phyloP scores from a whole-genome alignment of 2,797 vertebrate genomes.

The Cyclopterus lumpus region DNA sequence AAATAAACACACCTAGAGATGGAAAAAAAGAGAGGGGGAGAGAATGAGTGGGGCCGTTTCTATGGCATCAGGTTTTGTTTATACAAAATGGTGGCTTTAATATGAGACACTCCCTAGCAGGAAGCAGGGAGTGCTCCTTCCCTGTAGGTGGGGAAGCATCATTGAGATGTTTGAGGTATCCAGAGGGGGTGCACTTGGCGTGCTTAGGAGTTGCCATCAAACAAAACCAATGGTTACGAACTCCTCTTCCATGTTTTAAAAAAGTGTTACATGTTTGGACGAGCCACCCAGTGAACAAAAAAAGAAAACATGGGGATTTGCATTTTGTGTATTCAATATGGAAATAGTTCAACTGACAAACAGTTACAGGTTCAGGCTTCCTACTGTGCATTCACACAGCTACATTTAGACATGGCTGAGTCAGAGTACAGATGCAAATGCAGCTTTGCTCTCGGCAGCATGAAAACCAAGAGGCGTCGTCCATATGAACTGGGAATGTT shows the following conservation, averaged over 20 bases:
- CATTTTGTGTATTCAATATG: conserved; percentile 30
- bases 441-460: not conserved
- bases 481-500: conserved; percentile 5
- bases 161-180: conserved; percentile 74
- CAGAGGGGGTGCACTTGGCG: conserved; percentile 48
- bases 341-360: conserved; percentile 27
- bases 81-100: conserved; percentile 69
- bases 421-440: conserved; percentile 12
- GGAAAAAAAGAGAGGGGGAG: not conserved
- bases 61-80: conserved; percentile 68
- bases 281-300: conserved; percentile 26
- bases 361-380: conserved; percentile 6
- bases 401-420: not conserved
- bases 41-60: conserved; percentile 39
- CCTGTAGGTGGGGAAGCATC: conserved; percentile 70
- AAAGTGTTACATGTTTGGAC: conserved; percentile 64
- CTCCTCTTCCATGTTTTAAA: conserved; percentile 50
- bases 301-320: conserved; percentile 17
- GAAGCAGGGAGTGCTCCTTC: conserved; percentile 54
- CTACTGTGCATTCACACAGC: not conserved
- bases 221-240: conserved; percentile 64
- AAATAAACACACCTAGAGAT: conserved; percentile 49
- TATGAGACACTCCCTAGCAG: conserved; percentile 65
- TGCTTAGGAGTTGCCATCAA: conserved; percentile 73
- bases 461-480: not conserved